These are phyloP conservation scores for Callithrix jacchus DNA, from an alignment of 2,113 vertebrate species.

Conservation along the genomic window DNA sequence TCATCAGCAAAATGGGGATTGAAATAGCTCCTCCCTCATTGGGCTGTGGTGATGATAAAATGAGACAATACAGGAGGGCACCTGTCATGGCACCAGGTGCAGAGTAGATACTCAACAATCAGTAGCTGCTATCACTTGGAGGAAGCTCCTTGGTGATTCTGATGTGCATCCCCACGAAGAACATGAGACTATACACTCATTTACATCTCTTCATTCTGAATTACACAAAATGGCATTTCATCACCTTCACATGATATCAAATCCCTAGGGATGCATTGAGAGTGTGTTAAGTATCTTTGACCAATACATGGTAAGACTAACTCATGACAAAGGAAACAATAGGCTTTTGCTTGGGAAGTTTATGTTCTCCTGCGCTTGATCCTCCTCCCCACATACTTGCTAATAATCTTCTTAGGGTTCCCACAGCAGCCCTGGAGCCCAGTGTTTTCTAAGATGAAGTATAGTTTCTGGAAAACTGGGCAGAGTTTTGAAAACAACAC, in stretches of 20 bases:
- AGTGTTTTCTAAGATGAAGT: not conserved
- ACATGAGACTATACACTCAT: not conserved
- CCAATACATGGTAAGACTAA: not conserved
- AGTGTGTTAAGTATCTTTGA: not conserved
- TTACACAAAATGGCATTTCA: not conserved
- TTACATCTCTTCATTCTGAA: not conserved
- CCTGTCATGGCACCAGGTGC: not conserved
- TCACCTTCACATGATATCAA: not conserved
- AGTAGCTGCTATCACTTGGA: not conserved
- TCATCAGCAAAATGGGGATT: not conserved
- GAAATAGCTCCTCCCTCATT: not conserved
- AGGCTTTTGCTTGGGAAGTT: not conserved
- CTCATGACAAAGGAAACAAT: not conserved
- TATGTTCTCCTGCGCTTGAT: not conserved
- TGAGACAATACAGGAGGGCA: not conserved
- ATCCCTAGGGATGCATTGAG: not conserved
- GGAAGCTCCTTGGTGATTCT: not conserved
- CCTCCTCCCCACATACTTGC: not conserved
- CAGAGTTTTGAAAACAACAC: constrained; percentile 2
- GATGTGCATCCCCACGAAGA: not conserved
- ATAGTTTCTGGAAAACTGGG: not conserved
- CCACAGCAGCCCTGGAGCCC: not conserved
- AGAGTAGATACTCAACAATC: not conserved
- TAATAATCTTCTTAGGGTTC: not conserved
- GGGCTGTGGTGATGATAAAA: not conserved